Evolutionary conservation across 2,113 vertebrate genomes (phyloP).

Genomic region (Merops nubicus): DNA sequence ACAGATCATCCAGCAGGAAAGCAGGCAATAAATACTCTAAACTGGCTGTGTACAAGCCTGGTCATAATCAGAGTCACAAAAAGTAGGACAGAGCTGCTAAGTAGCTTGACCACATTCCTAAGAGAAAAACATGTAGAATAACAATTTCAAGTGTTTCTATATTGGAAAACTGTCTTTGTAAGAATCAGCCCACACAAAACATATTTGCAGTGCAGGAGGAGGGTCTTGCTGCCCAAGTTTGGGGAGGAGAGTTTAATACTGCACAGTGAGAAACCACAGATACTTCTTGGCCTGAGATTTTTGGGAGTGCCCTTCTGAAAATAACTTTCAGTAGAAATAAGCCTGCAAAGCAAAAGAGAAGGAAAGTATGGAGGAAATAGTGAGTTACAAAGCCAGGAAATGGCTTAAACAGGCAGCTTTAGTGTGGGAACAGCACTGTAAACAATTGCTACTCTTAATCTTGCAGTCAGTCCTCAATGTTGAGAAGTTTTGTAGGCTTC

Average conservation of each 20-base stretch:
- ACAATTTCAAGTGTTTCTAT: neutral
- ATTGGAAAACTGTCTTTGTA: neutral
- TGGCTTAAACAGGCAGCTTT: constrained; percentile 37
- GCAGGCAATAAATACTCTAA: neutral
- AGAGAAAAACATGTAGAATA: neutral
- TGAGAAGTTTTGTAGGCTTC: neutral
- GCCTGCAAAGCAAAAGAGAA: neutral
- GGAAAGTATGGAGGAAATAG: constrained; percentile 34
- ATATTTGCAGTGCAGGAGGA: neutral
- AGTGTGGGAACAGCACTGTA: constrained; percentile 7
- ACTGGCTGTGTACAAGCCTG: neutral
- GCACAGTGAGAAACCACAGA: neutral
- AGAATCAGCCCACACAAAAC: neutral
- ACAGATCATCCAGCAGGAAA: neutral
- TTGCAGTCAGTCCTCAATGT: neutral
- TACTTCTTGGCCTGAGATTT: neutral
- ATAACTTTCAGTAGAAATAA: neutral
- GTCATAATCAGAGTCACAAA: neutral
- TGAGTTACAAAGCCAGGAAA: constrained; percentile 61
- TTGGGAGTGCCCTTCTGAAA: constrained; percentile 12
- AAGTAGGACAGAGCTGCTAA: neutral
- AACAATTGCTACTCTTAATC: constrained; percentile 17
- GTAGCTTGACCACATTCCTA: neutral
- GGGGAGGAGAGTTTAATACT: neutral
- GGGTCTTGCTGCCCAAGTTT: neutral